A percentile compares a stretch with the other conserved stretches of the same genome.
Conservation (phyloP, 2,888 invertebrate species). For the Tenthredo amoena region DNA sequence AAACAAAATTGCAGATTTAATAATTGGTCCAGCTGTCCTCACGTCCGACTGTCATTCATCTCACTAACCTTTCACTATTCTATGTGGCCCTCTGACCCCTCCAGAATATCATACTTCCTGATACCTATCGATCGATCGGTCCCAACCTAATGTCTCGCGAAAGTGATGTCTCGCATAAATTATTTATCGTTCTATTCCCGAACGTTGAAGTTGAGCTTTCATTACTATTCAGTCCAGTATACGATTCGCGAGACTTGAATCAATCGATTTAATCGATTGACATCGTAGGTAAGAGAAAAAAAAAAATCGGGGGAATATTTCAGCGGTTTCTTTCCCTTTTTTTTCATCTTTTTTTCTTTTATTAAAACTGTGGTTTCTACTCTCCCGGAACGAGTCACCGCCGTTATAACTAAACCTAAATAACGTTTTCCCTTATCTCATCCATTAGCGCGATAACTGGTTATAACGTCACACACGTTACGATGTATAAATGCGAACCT, state of each 20-base stretch:
- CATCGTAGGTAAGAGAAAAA: not conserved
- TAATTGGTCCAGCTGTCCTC: not conserved
- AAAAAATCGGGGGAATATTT: not conserved
- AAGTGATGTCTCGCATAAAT: not conserved
- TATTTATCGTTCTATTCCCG: not conserved
- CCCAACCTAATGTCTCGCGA: not conserved
- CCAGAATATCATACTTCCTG: not conserved
- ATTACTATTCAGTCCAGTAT: not conserved
- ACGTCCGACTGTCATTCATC: not conserved
- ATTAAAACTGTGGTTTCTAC: not conserved
- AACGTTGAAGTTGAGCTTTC: not conserved
- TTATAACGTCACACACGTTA: constrained; percentile 7
- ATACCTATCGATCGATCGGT: not conserved
- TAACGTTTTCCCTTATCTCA: not conserved
- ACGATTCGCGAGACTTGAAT: not conserved
- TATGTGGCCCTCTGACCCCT: not conserved
- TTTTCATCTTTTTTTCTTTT: too few relatives aligned
- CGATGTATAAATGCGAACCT: constrained; percentile 1
- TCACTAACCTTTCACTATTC: not conserved
- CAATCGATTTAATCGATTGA: not conserved
- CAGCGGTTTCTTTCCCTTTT: not conserved
- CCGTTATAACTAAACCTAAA: not conserved
- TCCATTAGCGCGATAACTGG: constrained; percentile 13
- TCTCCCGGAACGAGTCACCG: not conserved
- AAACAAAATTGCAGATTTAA: not conserved